phyloP scores from a whole-genome alignment of 2,888 invertebrate species.

The Brachynemurus nebulosus region DNA sequence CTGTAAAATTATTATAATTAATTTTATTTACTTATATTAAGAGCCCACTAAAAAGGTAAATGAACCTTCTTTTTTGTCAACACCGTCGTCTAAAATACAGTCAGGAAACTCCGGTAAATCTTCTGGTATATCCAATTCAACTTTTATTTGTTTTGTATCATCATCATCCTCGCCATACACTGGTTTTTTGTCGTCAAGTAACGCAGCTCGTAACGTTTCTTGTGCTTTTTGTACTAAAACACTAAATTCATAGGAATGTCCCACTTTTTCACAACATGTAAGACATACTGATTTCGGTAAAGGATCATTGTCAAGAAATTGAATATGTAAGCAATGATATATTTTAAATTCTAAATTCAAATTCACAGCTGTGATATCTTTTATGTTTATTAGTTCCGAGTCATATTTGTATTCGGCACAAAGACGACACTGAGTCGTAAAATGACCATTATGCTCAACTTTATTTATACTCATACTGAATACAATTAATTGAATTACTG shows the following conservation, averaged over 20 bases:
- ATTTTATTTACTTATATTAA: too few relatives aligned
- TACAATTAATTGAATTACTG: too few relatives aligned
- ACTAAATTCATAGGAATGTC: not conserved
- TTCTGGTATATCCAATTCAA: not conserved
- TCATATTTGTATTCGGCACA: not conserved
- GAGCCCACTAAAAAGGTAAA: too few relatives aligned
- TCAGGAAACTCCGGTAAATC: not conserved
- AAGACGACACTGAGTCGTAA: not conserved
- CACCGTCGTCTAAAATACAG: not conserved
- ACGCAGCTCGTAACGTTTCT: not conserved
- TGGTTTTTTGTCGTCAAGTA: not conserved
- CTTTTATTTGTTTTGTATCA: not conserved
- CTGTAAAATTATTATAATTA: too few relatives aligned
- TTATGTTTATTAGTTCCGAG: not conserved
- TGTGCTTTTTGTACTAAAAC: not conserved
- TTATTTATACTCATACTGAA: too few relatives aligned
- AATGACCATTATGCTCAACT: too few relatives aligned
- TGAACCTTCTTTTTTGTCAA: not conserved
- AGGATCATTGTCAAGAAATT: not conserved
- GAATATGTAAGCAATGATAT: not conserved
- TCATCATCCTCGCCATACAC: not conserved
- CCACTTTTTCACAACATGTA: not conserved
- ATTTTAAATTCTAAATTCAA: constrained; percentile 1
- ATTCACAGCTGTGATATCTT: not conserved
- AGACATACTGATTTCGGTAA: constrained; percentile 1